These are phyloP conservation scores for Macrotrachela quadricornifera DNA, from an alignment of 1,140 invertebrate species.

Conservation along the genomic window DNA sequence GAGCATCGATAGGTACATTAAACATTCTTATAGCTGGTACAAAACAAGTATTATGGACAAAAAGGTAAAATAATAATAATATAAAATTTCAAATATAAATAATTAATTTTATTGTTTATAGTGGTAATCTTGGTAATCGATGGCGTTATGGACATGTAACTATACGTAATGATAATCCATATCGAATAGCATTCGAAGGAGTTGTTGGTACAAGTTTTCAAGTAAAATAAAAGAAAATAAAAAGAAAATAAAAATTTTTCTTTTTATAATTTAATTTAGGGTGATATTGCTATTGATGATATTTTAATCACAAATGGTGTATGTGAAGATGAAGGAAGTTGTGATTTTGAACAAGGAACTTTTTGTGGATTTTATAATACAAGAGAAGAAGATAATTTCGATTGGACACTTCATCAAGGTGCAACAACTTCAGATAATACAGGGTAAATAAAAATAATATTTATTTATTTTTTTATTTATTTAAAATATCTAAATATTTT, in stretches of 20 bases:
- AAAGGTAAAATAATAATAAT: neutral
- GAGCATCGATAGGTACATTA: slow-evolving; percentile 5
- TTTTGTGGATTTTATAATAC: slow-evolving; percentile 14
- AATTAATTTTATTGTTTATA: no score
- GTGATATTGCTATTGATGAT: slow-evolving; percentile 30
- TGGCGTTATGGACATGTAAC: slow-evolving; percentile 7
- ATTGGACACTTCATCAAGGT: slow-evolving; percentile 10
- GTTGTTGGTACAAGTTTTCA: neutral
- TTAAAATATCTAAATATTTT: neutral
- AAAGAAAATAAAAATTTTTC: no score
- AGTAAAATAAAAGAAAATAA: neutral
- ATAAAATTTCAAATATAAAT: no score
- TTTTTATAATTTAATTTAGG: no score
- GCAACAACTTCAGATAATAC: neutral
- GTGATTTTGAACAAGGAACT: slow-evolving; percentile 14
- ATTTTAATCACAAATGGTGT: slow-evolving; percentile 16
- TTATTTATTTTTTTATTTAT: no score
- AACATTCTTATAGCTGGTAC: neutral
- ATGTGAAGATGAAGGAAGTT: slow-evolving; percentile 12
- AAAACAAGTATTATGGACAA: slow-evolving; percentile 3
- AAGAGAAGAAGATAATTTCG: slow-evolving; percentile 10
- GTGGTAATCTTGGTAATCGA: slow-evolving; percentile 3
- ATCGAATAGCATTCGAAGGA: neutral
- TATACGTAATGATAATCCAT: neutral
- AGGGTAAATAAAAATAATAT: no score